Evolutionary conservation across 2,888 invertebrate species (phyloP), one percentile per base, ranked within the genome.

Genomic region (Drosophila anceps): DNA sequence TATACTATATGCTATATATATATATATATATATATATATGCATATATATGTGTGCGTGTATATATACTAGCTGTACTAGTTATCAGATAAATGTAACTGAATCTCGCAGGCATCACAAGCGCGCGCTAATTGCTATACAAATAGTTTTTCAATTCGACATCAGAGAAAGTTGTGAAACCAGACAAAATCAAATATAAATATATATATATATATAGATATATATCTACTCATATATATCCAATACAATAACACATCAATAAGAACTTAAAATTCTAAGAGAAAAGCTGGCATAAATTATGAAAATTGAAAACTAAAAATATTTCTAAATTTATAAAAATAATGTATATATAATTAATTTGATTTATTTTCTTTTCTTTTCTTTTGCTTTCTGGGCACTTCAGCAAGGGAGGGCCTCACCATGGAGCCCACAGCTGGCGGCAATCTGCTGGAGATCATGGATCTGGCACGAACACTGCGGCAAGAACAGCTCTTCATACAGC

Each of bases 401-500:
- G 69, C 64, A 27, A n/a, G n/a, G n/a, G n/a, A 59, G 63, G 72
- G 73, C 72, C 64, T 58, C 54, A 90, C 48, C 70, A 93, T 93
- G 93, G 91, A 92, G 79, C 86, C 92, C 58, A 90, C 90, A 76
- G 88, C 90, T 67, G 92, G 92, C 76, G 92, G 92, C 29, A 93
- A 92, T 90, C 85, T 93, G 57, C 83, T 93, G 64, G 93, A 93
- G 87, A 92, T 93, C 67, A 93, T 93, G 88, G 93, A 93, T 71
- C 86, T 93, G 67, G 93, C 93, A n/a, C 93, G 93, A 48, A 93
- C 92, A 1, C 73, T 93, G 65, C 92, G 93, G 4, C 93, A 93
- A 91, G 98, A 98, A 93, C 96, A 97, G 87, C 94, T 98, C 65
- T 98, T 98, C 92, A 96, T 98, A 63, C 95, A 95, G 82, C 96